Evolutionary conservation across 2,113 vertebrate species (phyloP).

Genomic region (Mus spicilegus): DNA sequence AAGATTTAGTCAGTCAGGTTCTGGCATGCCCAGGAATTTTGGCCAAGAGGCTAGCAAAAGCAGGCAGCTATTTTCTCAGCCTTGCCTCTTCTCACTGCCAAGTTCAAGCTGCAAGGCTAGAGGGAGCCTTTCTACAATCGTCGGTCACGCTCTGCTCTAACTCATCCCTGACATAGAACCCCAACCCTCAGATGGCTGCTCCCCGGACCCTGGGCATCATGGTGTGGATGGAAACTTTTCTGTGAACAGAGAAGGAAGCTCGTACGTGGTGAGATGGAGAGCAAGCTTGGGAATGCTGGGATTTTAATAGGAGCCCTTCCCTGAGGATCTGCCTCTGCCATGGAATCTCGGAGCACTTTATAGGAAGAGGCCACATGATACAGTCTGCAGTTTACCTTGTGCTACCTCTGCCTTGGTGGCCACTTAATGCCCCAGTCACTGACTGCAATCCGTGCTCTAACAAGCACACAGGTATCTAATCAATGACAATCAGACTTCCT

Average conservation of each 20-base stretch:
- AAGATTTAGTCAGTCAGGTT: not conserved
- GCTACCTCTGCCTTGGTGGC: not conserved
- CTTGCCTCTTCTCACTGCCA: not conserved
- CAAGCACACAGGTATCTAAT: not conserved
- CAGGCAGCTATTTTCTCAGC: not conserved
- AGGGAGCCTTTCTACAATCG: not conserved
- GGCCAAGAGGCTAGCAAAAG: not conserved
- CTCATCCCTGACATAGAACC: not conserved
- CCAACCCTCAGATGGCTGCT: not conserved
- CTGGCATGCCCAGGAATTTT: slow-evolving; percentile 8
- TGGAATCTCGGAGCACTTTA: not conserved
- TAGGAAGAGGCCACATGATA: not conserved
- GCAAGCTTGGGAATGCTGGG: not conserved
- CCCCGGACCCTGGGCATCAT: not conserved
- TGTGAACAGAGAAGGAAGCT: not conserved
- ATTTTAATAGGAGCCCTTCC: not conserved
- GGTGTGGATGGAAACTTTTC: not conserved
- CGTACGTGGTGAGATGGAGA: not conserved
- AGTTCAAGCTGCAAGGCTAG: not conserved
- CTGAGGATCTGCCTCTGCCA: not conserved
- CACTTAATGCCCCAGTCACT: not conserved
- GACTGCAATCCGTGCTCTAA: not conserved
- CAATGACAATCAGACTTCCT: not conserved
- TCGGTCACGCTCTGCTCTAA: not conserved
- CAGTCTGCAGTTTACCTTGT: not conserved